Conservation (phyloP, 2,888 invertebrate genomes). For the Heliothis peltigera region DNA sequence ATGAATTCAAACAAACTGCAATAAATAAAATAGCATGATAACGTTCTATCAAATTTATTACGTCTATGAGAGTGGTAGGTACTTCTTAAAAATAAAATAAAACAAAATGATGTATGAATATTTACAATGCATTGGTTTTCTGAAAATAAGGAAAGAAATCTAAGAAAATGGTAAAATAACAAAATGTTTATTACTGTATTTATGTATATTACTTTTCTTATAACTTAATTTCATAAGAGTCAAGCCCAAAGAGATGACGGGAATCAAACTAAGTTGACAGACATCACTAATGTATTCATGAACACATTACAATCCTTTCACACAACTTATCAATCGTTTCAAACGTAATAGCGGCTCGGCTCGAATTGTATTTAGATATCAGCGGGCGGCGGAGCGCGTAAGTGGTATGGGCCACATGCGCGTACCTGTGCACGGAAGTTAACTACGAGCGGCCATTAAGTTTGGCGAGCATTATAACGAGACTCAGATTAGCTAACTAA, state of each 20-base stretch:
- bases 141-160: conserved; percentile 36
- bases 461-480: too few species aligned
- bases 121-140: conserved; percentile 66
- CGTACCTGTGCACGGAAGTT: too few species aligned
- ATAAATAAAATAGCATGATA: conserved; percentile 50
- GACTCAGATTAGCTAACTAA: not conserved
- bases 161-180: conserved; percentile 60
- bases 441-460: too few species aligned
- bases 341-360: too few species aligned
- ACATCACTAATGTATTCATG: conserved; percentile 31
- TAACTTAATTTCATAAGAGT: conserved; percentile 63
- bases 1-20: not conserved
- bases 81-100: conserved; percentile 57
- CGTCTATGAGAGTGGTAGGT: conserved; percentile 67
- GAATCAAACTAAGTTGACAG: conserved; percentile 32
- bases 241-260: conserved; percentile 77
- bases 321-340: conserved; percentile 6
- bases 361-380: too few species aligned
- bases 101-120: conserved; percentile 66
- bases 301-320: conserved; percentile 26
- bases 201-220: conserved; percentile 60
- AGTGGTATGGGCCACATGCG: too few species aligned
- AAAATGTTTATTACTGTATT: conserved; percentile 61
- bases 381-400: too few species aligned
- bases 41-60: conserved; percentile 73